Evolutionary conservation across 2,113 vertebrate species (phyloP), one percentile per base, ranked within the genome.

Genomic region (Oreochromis spilurus): DNA sequence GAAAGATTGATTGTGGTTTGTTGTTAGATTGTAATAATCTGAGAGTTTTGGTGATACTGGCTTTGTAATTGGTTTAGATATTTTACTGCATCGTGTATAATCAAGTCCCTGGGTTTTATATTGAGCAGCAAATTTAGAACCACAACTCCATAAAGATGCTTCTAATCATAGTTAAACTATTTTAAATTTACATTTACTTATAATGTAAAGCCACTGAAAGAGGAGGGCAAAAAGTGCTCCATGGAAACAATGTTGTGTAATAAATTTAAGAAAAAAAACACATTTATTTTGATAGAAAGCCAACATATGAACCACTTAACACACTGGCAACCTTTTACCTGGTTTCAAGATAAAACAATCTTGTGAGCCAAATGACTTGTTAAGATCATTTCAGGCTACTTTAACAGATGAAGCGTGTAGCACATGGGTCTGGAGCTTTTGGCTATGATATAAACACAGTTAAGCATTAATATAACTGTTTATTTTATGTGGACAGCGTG

Each of bases 401-500:
- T 24, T 62, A 50, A n/a, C 24, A 57, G 54, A 26, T 58, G 9
- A 40, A 81, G 70, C 31, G n/a, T 80, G 26, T 14, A 34, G 6
- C 43, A 24, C 5, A 52, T 29, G 36, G 12, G 29, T 55, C 19
- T 85, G 58, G 29, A 83, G 24, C 29, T 81, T 14, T 43, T 50
- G n/a, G 14, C 65, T 12, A 62, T 72, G 21, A 60, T 24, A 29
- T 84, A 87, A 90, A 86, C 36, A 62, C 55, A 21, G 38, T 75
- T 84, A 48, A 45, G 79, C 48, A 62, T 65, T 57, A 77, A 67
- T 78, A 14, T 43, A 83, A 13, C 21, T 53, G 82, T 87, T 84
- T 86, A 89, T 91, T 55, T 55, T 84, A 53, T 40, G 24, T 8
- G 48, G 26, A 24, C 72, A 50, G 75, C 83, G 84, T 78, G 55